A percentile compares a stretch with the other conserved stretches of the same genome.
These are phyloP conservation scores for Lamproptera curius DNA, from an alignment of 2,888 invertebrate species.

Conservation along the genomic window DNA sequence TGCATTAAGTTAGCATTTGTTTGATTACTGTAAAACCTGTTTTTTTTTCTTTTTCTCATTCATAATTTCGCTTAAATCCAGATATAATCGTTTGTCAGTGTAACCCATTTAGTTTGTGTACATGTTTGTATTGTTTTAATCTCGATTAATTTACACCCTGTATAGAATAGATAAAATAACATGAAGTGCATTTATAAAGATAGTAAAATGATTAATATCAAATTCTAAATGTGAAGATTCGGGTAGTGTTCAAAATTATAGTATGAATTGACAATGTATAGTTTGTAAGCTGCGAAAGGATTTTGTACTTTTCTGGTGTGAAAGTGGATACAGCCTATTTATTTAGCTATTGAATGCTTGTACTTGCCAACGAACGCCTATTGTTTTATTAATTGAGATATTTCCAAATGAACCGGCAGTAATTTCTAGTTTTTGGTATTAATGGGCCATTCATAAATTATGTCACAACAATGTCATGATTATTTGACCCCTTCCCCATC, in stretches of 20 bases:
- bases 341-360: constrained; percentile 25
- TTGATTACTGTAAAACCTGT: constrained; percentile 8
- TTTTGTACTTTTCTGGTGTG: constrained; percentile 73
- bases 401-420: too few relatives aligned
- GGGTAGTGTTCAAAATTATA: constrained; percentile 65
- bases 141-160: constrained; percentile 27
- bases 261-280: constrained; percentile 52
- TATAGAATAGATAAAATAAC: constrained; percentile 54
- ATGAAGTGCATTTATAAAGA: constrained; percentile 76
- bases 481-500: too few relatives aligned
- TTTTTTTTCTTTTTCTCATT: constrained; percentile 14
- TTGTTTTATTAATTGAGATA: not conserved
- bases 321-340: constrained; percentile 52
- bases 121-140: constrained; percentile 18
- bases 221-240: constrained; percentile 51
- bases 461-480: too few relatives aligned
- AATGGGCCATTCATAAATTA: too few relatives aligned
- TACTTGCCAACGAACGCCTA: constrained; percentile 22
- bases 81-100: too few relatives aligned
- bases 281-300: constrained; percentile 55
- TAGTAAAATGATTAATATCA: constrained; percentile 63
- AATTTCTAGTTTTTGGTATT: too few relatives aligned
- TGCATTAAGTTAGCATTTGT: constrained; percentile 27
- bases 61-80: too few relatives aligned
- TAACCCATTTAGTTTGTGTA: too few relatives aligned